These are phyloP conservation scores for Drosophila trapezifrons DNA, from an alignment of 1,140 invertebrate genomes.

Conservation along the genomic window DNA sequence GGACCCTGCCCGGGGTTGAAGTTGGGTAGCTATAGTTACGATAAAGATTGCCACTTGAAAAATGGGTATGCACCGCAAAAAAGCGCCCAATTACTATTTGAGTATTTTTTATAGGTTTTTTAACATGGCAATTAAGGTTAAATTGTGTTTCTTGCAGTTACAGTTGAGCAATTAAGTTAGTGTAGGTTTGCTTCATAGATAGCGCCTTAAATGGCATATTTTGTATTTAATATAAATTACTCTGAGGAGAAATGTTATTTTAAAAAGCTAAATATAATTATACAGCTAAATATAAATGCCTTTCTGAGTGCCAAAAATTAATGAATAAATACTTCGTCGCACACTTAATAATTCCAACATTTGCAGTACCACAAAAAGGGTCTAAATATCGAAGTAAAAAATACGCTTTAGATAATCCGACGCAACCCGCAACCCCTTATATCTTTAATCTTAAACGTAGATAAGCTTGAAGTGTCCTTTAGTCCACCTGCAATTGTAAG, in stretches of 20 bases:
- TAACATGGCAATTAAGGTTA: conserved; percentile 1
- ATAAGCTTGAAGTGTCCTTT: neutral
- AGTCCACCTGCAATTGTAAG: conserved; percentile 25
- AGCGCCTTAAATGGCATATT: too few species aligned
- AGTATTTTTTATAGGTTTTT: conserved; percentile 8
- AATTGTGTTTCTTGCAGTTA: neutral
- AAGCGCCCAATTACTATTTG: conserved; percentile 13
- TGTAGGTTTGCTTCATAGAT: too few species aligned
- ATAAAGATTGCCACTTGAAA: conserved; percentile 22
- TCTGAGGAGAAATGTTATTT: too few species aligned
- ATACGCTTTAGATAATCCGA: neutral
- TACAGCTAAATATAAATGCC: too few species aligned
- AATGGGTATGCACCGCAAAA: conserved; percentile 11
- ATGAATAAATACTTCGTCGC: neutral
- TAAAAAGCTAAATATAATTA: too few species aligned
- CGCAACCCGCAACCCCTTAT: neutral
- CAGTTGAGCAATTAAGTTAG: neutral
- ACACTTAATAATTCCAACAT: neutral
- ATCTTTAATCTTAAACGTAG: conserved; percentile 16
- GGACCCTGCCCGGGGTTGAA: conserved; percentile 8
- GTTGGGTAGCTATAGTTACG: conserved; percentile 17
- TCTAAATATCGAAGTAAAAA: too few species aligned
- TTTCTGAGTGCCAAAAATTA: neutral
- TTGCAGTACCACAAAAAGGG: neutral
- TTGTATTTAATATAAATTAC: too few species aligned